A percentile compares a stretch with the other conserved stretches of the same genome.
Evolutionary conservation across 1,140 invertebrate species (phyloP).

Genomic region (Drosophila quadrilineata): DNA sequence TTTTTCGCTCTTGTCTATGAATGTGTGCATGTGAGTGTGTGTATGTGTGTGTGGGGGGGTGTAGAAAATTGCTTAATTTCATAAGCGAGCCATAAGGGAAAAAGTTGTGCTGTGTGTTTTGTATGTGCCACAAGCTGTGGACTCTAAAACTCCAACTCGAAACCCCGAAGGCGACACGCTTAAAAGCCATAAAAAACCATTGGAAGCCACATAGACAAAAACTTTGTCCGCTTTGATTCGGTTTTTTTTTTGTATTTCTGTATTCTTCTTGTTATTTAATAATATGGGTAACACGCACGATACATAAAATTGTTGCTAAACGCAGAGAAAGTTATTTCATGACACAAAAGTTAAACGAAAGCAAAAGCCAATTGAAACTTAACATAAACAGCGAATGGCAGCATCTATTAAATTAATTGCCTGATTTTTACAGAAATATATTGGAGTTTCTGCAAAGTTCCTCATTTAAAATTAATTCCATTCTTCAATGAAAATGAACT

Average conservation of each 20-base stretch:
- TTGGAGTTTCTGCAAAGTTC: too few relatives aligned
- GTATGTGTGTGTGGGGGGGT: background rate
- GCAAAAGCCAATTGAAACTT: constrained; percentile 32
- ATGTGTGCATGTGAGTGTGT: constrained; percentile 49
- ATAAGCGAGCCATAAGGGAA: constrained; percentile 72
- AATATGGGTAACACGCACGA: constrained; percentile 13
- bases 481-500: too few relatives aligned
- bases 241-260: constrained; percentile 7
- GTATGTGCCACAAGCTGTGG: constrained; percentile 48
- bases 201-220: constrained; percentile 34
- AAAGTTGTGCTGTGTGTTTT: constrained; percentile 50
- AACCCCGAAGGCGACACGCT: constrained; percentile 50
- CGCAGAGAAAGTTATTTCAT: constrained; percentile 7
- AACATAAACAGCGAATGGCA: constrained; percentile 53
- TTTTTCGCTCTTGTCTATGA: constrained; percentile 58
- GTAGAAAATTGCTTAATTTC: constrained; percentile 69
- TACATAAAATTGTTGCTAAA: constrained; percentile 15
- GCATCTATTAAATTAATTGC: constrained; percentile 64
- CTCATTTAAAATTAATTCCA: too few relatives aligned
- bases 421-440: too few relatives aligned
- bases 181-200: constrained; percentile 68
- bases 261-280: background rate
- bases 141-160: constrained; percentile 5
- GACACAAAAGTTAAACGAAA: constrained; percentile 20
- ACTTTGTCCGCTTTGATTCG: too few relatives aligned